These are phyloP conservation scores for Nephrotoma appendiculata DNA, from an alignment of 2,888 invertebrate species.

Conservation along the genomic window DNA sequence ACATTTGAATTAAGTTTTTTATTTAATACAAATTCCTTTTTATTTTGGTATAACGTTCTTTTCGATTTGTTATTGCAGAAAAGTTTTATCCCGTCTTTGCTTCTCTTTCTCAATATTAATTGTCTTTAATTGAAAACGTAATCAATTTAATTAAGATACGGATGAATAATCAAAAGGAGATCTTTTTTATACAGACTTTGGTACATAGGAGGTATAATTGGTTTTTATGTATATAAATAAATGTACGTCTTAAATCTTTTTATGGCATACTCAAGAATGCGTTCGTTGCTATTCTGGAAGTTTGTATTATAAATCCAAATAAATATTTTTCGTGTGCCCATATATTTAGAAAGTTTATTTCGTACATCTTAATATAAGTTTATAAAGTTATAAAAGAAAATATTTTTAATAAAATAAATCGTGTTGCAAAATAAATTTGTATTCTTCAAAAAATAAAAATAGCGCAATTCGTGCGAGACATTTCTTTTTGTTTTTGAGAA, in stretches of 20 bases:
- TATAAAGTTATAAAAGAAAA: not conserved
- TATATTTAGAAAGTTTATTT: not conserved
- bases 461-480: not conserved
- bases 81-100: not conserved
- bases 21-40: not conserved
- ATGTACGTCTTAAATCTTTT: not conserved
- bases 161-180: not conserved
- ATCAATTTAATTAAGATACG: not conserved
- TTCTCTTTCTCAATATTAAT: not conserved
- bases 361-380: not conserved
- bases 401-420: not conserved
- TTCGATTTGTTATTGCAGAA: not conserved
- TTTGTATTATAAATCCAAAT: not conserved
- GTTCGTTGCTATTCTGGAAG: not conserved
- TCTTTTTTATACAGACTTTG: not conserved
- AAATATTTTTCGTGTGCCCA: not conserved
- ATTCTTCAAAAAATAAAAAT: not conserved
- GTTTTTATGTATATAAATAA: not conserved
- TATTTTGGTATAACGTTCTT: not conserved
- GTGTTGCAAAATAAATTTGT: not conserved
- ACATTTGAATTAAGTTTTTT: not conserved
- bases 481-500: not conserved
- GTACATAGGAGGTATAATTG: not conserved
- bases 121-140: not conserved
- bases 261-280: not conserved